A percentile compares a stretch with the other conserved stretches of the same genome.
These are phyloP conservation scores for Liposcelis brunnea DNA, from an alignment of 2,888 invertebrate genomes.

Conservation along the genomic window DNA sequence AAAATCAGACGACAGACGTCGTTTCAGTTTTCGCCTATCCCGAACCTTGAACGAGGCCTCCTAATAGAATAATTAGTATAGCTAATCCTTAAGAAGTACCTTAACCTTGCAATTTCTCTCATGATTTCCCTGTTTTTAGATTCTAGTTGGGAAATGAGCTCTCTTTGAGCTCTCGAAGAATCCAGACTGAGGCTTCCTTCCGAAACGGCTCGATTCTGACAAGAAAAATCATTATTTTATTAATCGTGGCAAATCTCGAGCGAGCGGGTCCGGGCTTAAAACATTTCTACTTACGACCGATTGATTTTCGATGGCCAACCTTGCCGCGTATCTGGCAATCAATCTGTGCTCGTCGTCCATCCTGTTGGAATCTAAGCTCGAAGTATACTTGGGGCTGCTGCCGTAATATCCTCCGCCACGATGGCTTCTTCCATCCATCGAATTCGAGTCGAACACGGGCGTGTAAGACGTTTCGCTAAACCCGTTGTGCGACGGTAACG, in stretches of 20 bases:
- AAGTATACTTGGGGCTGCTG: conserved; percentile 20
- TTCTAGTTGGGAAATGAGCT: conserved; percentile 82
- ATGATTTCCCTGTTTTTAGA: conserved; percentile 91
- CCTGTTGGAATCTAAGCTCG: conserved; percentile 30
- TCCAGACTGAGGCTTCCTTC: conserved; percentile 58
- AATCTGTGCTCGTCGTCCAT: conserved; percentile 86
- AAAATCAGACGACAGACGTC: no score
- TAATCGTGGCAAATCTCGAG: not conserved
- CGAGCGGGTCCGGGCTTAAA: not conserved
- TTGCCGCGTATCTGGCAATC: conserved; percentile 91
- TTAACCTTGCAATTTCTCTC: conserved; percentile 78
- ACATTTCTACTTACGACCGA: conserved; percentile 36
- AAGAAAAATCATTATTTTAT: conserved; percentile 1
- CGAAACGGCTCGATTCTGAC: conserved; percentile 48
- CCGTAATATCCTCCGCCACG: not conserved
- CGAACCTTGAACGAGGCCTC: no score
- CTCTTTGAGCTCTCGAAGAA: conserved; percentile 74
- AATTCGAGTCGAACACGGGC: conserved; percentile 54
- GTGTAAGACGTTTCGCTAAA: conserved; percentile 47
- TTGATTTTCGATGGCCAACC: conserved; percentile 58
- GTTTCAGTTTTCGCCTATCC: no score
- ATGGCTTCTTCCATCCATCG: conserved; percentile 46
- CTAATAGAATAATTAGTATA: no score
- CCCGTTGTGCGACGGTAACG: conserved; percentile 83
- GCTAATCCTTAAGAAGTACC: no score